phyloP scores from a whole-genome alignment of 2,797 vertebrate species.

The Melanotaenia trifasciata region DNA sequence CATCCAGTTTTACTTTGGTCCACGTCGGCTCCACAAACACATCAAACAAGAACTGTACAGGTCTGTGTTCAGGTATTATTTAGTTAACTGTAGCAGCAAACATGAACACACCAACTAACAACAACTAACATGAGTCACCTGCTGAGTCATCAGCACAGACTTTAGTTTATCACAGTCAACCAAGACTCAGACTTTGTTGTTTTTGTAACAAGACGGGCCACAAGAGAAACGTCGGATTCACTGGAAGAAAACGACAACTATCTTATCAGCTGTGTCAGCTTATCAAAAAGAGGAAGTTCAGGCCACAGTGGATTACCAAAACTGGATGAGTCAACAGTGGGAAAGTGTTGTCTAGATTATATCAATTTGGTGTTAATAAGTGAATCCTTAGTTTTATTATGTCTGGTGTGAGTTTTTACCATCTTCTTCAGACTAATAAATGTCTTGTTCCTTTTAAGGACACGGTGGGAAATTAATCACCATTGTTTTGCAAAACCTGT shows the following conservation, averaged over 20 bases:
- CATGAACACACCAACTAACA: conserved; percentile 9
- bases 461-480: too few relatives aligned
- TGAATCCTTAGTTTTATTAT: conserved; percentile 24
- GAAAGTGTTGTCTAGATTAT: conserved; percentile 14
- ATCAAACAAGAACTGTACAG: conserved; percentile 25
- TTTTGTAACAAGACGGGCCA: neutral
- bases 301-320: conserved; percentile 6
- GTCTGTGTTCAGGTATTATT: conserved; percentile 26
- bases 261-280: neutral
- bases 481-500: too few relatives aligned
- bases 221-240: conserved; percentile 2
- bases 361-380: conserved; percentile 43
- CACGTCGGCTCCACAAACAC: conserved; percentile 16
- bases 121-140: conserved; percentile 6
- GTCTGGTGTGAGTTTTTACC: conserved; percentile 19
- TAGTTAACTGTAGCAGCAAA: conserved; percentile 32
- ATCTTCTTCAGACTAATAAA: conserved; percentile 13
- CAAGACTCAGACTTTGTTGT: neutral
- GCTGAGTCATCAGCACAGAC: neutral
- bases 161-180: neutral
- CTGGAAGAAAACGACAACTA: conserved; percentile 4
- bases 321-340: conserved; percentile 26
- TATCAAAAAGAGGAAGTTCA: conserved; percentile 36
- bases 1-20: conserved; percentile 28
- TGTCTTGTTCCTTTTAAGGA: conserved; percentile 9